These are phyloP conservation scores for Agapornis roseicollis DNA, from an alignment of 2,113 vertebrate species.

Conservation along the genomic window DNA sequence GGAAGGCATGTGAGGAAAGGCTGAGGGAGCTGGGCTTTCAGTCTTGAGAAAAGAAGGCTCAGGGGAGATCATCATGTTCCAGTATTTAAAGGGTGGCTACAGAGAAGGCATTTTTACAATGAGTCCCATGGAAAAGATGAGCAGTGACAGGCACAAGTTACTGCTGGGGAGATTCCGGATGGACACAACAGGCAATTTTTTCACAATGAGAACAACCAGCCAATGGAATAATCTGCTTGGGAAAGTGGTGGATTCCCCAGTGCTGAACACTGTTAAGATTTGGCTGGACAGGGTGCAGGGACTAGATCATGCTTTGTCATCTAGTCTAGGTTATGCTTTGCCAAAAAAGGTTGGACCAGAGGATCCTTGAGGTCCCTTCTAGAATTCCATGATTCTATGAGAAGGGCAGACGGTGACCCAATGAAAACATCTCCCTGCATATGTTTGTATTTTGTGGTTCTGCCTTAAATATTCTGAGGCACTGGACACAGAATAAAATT, in stretches of 20 bases:
- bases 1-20: neutral
- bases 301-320: neutral
- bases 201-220: neutral
- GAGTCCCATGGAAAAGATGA: neutral
- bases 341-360: neutral
- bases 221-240: neutral
- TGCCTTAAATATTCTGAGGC: neutral
- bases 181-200: neutral
- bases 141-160: neutral
- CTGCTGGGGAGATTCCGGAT: neutral
- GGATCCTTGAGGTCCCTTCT: neutral
- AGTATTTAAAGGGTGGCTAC: neutral
- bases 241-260: neutral
- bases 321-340: neutral
- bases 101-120: neutral
- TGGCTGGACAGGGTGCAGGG: neutral
- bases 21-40: neutral
- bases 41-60: neutral
- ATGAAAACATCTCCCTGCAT: rapidly evolving
- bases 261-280: too few species aligned
- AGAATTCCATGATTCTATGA: neutral
- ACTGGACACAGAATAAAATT: neutral
- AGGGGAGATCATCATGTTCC: neutral
- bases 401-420: neutral
- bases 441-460: neutral